phyloP scores from a whole-genome alignment of 2,888 invertebrate genomes.

The Lycocerus yunnanus region DNA sequence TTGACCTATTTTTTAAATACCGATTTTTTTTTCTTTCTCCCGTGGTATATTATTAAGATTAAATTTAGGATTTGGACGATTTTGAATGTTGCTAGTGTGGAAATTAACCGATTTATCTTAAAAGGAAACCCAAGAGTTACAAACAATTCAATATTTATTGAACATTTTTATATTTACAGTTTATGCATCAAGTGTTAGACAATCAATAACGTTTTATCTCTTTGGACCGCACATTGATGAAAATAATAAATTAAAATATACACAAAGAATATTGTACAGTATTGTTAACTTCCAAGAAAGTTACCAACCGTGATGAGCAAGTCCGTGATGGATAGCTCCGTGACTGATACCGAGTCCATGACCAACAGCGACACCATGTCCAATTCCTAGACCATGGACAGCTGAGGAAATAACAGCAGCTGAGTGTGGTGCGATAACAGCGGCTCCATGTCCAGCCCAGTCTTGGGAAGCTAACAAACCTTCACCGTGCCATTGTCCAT shows the following conservation, averaged over 20 bases:
- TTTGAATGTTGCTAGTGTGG: too few relatives aligned
- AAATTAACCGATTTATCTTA: too few relatives aligned
- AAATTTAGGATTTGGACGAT: too few relatives aligned
- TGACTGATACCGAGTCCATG: constrained; percentile 35
- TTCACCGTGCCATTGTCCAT: background rate
- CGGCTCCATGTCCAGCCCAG: constrained; percentile 17
- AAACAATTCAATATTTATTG: background rate
- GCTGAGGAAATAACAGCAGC: too few relatives aligned
- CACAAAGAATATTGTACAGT: too few relatives aligned
- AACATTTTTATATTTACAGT: background rate
- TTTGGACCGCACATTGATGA: too few relatives aligned
- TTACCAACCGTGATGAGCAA: background rate
- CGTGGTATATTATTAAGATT: too few relatives aligned
- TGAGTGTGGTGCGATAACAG: constrained; percentile 16
- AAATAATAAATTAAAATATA: background rate
- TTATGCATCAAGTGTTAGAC: background rate
- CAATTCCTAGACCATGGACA: constrained; percentile 19
- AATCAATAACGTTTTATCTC: too few relatives aligned
- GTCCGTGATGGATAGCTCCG: too few relatives aligned
- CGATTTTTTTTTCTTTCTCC: too few relatives aligned
- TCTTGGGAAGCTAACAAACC: background rate
- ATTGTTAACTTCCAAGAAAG: background rate
- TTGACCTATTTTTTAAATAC: too few relatives aligned
- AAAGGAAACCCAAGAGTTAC: background rate
- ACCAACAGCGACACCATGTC: background rate